Conservation (phyloP, 1,140 invertebrate species). For the Dufourea novaeangliae region DNA sequence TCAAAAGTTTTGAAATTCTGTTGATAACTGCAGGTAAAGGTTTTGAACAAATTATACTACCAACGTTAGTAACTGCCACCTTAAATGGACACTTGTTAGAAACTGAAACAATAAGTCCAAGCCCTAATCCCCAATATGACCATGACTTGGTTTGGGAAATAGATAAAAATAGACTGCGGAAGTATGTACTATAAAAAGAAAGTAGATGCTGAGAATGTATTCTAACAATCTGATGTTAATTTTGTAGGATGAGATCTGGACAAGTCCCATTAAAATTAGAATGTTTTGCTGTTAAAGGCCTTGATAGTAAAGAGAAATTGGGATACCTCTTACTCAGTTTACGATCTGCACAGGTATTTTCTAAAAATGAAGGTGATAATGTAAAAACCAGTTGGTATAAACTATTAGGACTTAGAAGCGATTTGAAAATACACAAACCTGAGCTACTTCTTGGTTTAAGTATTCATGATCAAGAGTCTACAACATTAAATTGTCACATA, state of each 20-base stretch:
- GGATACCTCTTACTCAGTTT: conserved; percentile 81
- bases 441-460: conserved; percentile 80
- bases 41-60: conserved; percentile 79
- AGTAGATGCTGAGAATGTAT: neutral
- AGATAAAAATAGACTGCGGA: conserved; percentile 79
- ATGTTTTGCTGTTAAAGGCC: conserved; percentile 78
- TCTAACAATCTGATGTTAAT: conserved; percentile 2
- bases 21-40: conserved; percentile 71
- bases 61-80: conserved; percentile 79
- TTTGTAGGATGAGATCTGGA: conserved; percentile 78
- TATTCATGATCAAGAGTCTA: conserved; percentile 74
- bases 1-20: neutral
- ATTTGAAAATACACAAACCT: conserved; percentile 79
- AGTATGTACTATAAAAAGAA: conserved; percentile 64
- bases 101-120: conserved; percentile 77
- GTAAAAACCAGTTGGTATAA: conserved; percentile 79
- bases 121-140: conserved; percentile 74
- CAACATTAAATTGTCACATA: conserved; percentile 19
- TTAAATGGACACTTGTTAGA: conserved; percentile 81
- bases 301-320: conserved; percentile 76
- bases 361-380: conserved; percentile 59
- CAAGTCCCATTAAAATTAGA: conserved; percentile 81
- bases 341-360: conserved; percentile 80
- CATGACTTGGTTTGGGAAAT: conserved; percentile 82
- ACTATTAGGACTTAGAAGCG: conserved; percentile 78